These are phyloP conservation scores for Dromiciops gliroides DNA, from an alignment of 2,113 vertebrate species.

Conservation along the genomic window DNA sequence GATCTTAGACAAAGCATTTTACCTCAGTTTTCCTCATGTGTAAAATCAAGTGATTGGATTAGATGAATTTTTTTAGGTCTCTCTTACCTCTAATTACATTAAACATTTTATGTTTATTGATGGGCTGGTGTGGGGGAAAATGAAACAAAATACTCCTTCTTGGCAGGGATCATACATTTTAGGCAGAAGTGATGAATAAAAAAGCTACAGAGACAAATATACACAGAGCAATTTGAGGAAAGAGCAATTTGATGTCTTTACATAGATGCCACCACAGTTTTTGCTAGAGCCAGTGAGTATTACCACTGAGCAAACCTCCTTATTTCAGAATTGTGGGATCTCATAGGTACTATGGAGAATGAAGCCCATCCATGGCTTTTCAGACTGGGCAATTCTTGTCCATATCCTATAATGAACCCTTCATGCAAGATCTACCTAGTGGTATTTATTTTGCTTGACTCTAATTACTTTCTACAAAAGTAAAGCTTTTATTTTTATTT, in stretches of 20 bases:
- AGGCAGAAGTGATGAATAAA: not conserved
- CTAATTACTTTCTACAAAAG: not conserved
- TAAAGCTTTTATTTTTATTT: not conserved
- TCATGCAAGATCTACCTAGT: not conserved
- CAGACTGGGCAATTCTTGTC: not conserved
- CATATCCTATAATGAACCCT: not conserved
- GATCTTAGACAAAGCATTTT: not conserved
- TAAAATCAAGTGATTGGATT: not conserved
- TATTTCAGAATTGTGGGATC: not conserved
- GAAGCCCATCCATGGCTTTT: not conserved
- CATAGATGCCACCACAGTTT: not conserved
- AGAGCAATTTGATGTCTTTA: not conserved
- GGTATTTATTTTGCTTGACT: not conserved
- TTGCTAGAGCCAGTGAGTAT: not conserved
- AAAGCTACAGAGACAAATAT: not conserved
- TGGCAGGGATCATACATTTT: not conserved
- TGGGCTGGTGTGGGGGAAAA: too few relatives aligned
- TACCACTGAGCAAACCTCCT: not conserved
- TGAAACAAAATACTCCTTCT: not conserved
- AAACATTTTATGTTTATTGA: not conserved
- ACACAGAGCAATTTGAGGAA: not conserved
- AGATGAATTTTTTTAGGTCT: not conserved
- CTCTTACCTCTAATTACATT: not conserved
- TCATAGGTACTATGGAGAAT: not conserved
- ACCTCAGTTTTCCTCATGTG: not conserved